A percentile compares a stretch with the other conserved stretches of the same genome.
phyloP scores from a whole-genome alignment of 1,140 invertebrate genomes.

The Platyscapa corneri region DNA sequence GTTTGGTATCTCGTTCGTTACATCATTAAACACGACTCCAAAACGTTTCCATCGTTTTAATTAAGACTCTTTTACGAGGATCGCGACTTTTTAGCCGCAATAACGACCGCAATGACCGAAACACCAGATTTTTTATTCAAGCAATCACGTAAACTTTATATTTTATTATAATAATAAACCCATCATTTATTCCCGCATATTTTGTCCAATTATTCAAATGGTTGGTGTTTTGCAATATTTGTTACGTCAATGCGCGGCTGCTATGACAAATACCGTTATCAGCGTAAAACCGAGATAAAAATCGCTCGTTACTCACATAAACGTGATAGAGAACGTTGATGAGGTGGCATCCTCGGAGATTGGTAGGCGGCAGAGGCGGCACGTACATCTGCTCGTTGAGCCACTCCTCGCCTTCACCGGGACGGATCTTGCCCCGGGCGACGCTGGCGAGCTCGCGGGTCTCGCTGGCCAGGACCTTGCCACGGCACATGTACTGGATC shows the following conservation, averaged over 20 bases:
- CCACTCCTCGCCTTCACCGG: constrained; percentile 90
- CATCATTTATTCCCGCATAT: too few species aligned
- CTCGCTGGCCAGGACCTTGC: constrained; percentile 90
- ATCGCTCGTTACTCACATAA: constrained; percentile 94
- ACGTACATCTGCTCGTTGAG: constrained; percentile 93
- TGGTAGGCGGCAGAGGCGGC: constrained; percentile 94
- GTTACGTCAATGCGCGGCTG: too few species aligned
- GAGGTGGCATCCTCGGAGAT: constrained; percentile 94
- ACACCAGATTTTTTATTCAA: too few species aligned
- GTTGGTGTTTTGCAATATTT: too few species aligned
- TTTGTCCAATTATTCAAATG: too few species aligned
- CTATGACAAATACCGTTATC: not conserved
- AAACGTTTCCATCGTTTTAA: not conserved
- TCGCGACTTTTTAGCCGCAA: not conserved
- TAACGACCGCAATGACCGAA: not conserved
- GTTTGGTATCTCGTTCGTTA: not conserved
- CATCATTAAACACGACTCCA: not conserved
- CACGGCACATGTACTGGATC: constrained; percentile 91
- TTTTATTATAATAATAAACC: too few species aligned
- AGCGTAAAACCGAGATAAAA: not conserved
- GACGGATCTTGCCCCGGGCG: constrained; percentile 86
- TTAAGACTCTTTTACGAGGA: not conserved
- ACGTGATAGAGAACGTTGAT: constrained; percentile 97
- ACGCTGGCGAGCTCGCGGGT: constrained; percentile 88
- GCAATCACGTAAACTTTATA: too few species aligned